Conservation (phyloP, 2,113 vertebrate species). For the Notothenia coriiceps region DNA sequence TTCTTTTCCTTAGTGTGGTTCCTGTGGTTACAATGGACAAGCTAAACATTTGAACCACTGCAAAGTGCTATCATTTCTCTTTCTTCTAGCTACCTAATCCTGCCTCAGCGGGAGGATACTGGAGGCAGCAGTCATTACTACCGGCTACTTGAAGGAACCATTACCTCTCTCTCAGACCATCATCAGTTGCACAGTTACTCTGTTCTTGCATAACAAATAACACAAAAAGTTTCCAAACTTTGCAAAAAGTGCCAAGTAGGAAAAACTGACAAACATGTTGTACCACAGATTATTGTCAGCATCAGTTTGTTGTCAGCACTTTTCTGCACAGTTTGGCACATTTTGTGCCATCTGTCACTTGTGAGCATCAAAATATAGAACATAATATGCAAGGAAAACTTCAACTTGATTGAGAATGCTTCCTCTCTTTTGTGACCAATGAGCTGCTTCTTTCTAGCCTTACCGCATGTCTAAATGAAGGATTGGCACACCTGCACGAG, state of each 20-base stretch:
- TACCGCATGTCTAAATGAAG: constrained; percentile 39
- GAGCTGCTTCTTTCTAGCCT: constrained; percentile 19
- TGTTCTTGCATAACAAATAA: constrained; percentile 30
- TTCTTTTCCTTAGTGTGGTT: not conserved
- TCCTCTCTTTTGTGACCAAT: constrained; percentile 46
- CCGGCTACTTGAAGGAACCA: not conserved
- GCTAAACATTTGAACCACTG: not conserved
- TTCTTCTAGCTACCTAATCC: not conserved
- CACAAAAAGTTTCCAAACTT: constrained; percentile 23
- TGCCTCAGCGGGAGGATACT: not conserved
- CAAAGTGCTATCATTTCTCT: not conserved
- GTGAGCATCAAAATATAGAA: constrained; percentile 41
- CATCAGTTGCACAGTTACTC: not conserved
- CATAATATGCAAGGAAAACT: constrained; percentile 29
- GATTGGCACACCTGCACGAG: constrained; percentile 31
- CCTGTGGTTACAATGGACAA: not conserved
- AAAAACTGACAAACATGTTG: constrained; percentile 47
- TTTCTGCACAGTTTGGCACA: constrained; percentile 52
- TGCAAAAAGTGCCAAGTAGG: constrained; percentile 30
- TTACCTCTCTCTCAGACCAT: not conserved
- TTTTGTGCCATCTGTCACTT: constrained; percentile 53
- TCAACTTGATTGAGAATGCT: constrained; percentile 38
- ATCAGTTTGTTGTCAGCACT: constrained; percentile 51
- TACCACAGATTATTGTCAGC: constrained; percentile 32
- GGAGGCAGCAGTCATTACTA: not conserved